Conservation (phyloP, 2,113 vertebrate species). For the Spea multiplicata region DNA sequence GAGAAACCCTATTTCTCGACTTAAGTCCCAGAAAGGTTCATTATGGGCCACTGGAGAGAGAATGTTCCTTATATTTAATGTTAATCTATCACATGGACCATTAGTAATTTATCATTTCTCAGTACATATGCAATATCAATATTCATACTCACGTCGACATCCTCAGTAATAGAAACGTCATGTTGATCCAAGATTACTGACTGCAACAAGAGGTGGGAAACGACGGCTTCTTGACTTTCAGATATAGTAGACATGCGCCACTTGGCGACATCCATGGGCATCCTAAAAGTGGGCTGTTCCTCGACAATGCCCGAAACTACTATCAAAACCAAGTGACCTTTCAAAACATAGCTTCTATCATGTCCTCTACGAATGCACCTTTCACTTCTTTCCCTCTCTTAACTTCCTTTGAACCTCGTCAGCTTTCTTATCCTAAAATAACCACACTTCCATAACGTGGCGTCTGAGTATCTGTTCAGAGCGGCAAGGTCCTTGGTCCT, state of each 20-base stretch:
- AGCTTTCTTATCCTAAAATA: neutral
- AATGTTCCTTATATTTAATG: too few species aligned
- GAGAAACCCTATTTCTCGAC: too few species aligned
- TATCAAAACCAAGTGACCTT: neutral
- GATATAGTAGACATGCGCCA: conserved; percentile 12
- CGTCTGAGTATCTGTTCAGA: neutral
- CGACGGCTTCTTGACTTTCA: conserved; percentile 5
- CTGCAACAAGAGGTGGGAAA: neutral
- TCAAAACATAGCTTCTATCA: neutral
- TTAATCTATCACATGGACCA: too few species aligned
- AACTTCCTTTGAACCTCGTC: neutral
- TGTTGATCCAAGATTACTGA: neutral
- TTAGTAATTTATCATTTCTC: too few species aligned
- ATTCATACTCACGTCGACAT: conserved; percentile 31
- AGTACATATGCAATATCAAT: too few species aligned
- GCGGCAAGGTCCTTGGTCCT: neutral
- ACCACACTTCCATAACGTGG: neutral
- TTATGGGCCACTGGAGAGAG: too few species aligned
- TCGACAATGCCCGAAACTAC: neutral
- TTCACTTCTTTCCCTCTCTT: neutral
- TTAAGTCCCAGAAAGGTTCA: too few species aligned
- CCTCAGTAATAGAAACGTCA: neutral
- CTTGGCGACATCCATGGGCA: conserved; percentile 9
- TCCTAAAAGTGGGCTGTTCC: neutral
- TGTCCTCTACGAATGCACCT: too few species aligned